phyloP scores from a whole-genome alignment of 2,888 invertebrate genomes.

The Eutolmus rufibarbis region DNA sequence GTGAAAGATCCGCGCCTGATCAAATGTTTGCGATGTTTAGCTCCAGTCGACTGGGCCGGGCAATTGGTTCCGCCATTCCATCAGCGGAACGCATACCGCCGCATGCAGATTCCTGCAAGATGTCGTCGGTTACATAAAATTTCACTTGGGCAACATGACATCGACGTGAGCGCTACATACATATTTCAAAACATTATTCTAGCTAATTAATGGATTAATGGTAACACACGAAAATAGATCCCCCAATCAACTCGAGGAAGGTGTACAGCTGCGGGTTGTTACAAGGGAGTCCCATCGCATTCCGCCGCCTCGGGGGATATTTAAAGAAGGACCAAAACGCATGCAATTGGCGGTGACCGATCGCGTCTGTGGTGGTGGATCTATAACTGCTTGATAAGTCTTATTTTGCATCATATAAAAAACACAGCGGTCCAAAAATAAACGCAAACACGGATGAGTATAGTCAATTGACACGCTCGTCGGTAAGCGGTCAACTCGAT shows the following conservation, averaged over 20 bases:
- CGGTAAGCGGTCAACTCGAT: constrained; percentile 46
- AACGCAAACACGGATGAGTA: constrained; percentile 38
- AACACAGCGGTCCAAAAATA: constrained; percentile 37
- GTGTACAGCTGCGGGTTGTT: neutral
- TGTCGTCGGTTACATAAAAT: constrained; percentile 27
- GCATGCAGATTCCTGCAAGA: neutral
- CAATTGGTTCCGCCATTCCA: constrained; percentile 28
- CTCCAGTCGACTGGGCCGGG: neutral
- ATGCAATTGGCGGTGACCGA: constrained; percentile 24
- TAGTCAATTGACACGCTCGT: constrained; percentile 46
- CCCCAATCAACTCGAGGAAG: constrained; percentile 45
- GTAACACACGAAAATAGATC: constrained; percentile 45
- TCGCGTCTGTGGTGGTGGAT: constrained; percentile 21
- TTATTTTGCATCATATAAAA: constrained; percentile 34
- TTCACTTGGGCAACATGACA: constrained; percentile 29
- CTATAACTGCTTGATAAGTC: constrained; percentile 39
- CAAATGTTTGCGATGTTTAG: constrained; percentile 3
- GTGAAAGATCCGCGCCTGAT: neutral
- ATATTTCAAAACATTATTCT: constrained; percentile 42
- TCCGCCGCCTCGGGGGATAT: neutral
- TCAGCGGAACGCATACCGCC: neutral
- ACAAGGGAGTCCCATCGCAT: constrained; percentile 4
- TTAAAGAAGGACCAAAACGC: constrained; percentile 36
- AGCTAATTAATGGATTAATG: constrained; percentile 47
- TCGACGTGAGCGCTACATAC: constrained; percentile 30